Conservation (phyloP, 2,113 vertebrate species). For the Ploceus nigricollis region DNA sequence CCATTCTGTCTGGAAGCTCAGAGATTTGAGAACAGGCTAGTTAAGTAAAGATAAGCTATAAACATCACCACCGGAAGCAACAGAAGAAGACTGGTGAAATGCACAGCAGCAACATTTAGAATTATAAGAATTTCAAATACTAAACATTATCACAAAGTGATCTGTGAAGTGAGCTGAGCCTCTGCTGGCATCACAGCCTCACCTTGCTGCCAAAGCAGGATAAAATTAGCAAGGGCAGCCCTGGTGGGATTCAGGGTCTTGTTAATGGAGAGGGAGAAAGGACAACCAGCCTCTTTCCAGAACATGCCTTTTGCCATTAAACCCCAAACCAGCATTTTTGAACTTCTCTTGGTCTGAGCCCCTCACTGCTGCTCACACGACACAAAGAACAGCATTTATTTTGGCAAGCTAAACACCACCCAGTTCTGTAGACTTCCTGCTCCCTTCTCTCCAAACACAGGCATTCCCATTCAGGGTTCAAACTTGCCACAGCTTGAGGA, state of each 20-base stretch:
- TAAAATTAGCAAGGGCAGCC: not conserved
- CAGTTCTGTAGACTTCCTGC: not conserved
- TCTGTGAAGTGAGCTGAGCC: not conserved
- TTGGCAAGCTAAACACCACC: not conserved
- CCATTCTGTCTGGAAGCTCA: not conserved
- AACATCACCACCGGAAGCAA: not conserved
- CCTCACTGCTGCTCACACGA: not conserved
- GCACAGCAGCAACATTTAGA: not conserved
- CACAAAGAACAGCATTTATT: not conserved
- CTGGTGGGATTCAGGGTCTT: not conserved
- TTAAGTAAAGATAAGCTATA: not conserved
- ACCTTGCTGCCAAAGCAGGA: not conserved
- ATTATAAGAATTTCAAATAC: not conserved
- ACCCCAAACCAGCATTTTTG: rapidly evolving
- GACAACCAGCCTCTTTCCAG: not conserved
- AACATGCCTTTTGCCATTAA: not conserved
- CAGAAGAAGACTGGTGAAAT: not conserved
- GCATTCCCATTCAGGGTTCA: not conserved
- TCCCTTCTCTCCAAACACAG: not conserved
- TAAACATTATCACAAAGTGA: not conserved
- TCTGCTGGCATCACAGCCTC: not conserved
- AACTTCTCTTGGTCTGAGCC: not conserved
- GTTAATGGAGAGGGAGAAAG: not conserved
- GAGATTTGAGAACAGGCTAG: not conserved
- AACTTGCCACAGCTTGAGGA: not conserved